These are phyloP conservation scores for Neodiprion pinetum DNA, from an alignment of 1,140 invertebrate genomes.

Conservation along the genomic window DNA sequence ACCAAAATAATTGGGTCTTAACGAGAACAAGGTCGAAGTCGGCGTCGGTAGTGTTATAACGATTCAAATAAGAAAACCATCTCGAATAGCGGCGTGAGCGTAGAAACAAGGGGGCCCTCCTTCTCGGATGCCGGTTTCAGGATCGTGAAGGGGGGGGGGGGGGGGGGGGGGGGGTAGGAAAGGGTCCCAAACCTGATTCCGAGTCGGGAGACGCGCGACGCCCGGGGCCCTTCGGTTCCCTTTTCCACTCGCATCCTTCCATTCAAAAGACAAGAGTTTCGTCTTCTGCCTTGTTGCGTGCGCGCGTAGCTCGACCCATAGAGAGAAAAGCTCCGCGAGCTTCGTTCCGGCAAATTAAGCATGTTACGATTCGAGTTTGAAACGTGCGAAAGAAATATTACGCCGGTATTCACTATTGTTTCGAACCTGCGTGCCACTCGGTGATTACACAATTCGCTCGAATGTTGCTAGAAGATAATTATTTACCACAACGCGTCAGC, in stretches of 20 bases:
- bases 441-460: not conserved
- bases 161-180: not conserved
- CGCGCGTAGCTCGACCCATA: not conserved
- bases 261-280: not conserved
- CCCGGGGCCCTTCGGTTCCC: not conserved
- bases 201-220: not conserved
- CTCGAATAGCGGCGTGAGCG: too few species aligned
- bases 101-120: too few species aligned
- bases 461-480: too few species aligned
- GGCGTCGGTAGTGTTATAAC: not conserved
- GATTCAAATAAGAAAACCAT: not conserved
- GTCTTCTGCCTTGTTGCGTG: not conserved
- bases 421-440: not conserved
- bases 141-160: not conserved
- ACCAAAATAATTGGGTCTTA: not conserved
- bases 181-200: not conserved
- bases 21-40: slow-evolving; percentile 4
- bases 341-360: not conserved
- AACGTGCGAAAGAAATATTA: not conserved
- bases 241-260: not conserved
- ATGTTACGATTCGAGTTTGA: not conserved
- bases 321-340: not conserved
- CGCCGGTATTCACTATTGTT: not conserved
- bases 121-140: not conserved
- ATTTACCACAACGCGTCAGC: too few species aligned